Evolutionary conservation across 2,888 invertebrate genomes (phyloP).

Genomic region (Machimus atricapillus): DNA sequence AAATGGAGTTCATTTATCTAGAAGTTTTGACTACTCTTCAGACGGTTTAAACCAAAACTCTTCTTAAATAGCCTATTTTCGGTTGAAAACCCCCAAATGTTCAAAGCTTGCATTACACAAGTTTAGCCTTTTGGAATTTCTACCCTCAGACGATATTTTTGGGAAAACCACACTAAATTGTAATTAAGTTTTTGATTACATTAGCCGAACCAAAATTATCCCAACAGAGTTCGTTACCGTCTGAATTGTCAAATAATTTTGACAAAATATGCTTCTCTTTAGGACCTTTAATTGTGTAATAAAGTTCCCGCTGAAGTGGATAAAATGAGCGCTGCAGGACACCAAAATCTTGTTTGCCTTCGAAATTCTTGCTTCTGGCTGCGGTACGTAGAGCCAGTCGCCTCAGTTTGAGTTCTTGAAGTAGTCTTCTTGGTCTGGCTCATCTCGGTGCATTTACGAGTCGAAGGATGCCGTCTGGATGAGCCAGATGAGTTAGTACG

Average conservation of each 20-base stretch:
- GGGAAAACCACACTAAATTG: neutral
- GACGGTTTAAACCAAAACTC: neutral
- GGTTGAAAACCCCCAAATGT: neutral
- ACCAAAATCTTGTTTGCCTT: conserved; percentile 20
- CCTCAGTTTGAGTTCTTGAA: neutral
- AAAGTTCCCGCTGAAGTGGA: conserved; percentile 5
- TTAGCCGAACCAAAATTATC: neutral
- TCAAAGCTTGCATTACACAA: neutral
- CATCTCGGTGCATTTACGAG: neutral
- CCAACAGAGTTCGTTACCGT: neutral
- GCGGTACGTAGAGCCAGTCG: neutral
- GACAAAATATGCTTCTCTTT: conserved; percentile 23
- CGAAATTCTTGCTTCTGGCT: neutral
- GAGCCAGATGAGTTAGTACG: conserved; percentile 2
- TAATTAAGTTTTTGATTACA: neutral
- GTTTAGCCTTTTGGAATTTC: neutral
- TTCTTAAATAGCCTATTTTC: neutral
- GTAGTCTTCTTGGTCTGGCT: neutral
- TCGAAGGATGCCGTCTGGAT: neutral
- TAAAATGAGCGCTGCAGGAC: conserved; percentile 16
- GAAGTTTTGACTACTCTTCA: too few species aligned
- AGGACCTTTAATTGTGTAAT: conserved; percentile 17
- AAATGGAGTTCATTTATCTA: too few species aligned
- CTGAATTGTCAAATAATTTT: conserved; percentile 32
- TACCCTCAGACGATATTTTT: neutral